Base-by-base conservation (phyloP, 2,113 vertebrate species). In the Stegastes partitus region DNA sequence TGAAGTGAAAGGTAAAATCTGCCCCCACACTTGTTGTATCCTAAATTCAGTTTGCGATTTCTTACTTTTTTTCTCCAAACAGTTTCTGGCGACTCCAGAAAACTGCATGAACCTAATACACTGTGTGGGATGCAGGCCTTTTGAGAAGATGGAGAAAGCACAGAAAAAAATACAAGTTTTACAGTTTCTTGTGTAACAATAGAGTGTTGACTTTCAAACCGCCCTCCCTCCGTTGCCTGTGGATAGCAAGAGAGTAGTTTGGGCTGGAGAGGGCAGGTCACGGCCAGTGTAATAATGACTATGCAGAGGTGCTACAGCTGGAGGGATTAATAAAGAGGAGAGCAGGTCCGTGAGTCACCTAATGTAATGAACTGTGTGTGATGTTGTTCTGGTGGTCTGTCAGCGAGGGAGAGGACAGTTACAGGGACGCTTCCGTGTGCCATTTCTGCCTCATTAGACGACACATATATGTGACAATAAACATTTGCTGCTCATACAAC, bases 281-380 rank as follows among this genome's bases (percentile, higher is more conserved):
- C 2, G 0, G 42, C 54, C 56, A 73, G 26, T 22, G 18, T 49
- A 45, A 73, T 76, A 22, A 74, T 71, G 34, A 74, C 54, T 62
- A 67, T 71, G 49, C 66, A 74, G 69, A 71, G 65, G 66, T 74
- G 61, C 64, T 55, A 0, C 55, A 80, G 71, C 72, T 69, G 23
- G 55, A 57, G 62, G 57, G 70, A 87, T 87, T 74, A 72, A 76
- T 50, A 65, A 69, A 50, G 51, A 68, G 22, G 57, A 57, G 54
- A 45, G 61, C 12, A 70, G 59, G 50, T 23, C 51, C 47, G 42
- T 19, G 56, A 67, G 81, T 51, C 71, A 66, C 31, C 2, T 50
- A 19, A 19, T 82, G 59, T 74, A 63, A 84, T 74, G 61, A 71
- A 68, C 57, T 45, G 50, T 3, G 55, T 51, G 59, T 37, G 68